phyloP scores from a whole-genome alignment of 2,113 vertebrate genomes.

The Callaeas wilsoni region DNA sequence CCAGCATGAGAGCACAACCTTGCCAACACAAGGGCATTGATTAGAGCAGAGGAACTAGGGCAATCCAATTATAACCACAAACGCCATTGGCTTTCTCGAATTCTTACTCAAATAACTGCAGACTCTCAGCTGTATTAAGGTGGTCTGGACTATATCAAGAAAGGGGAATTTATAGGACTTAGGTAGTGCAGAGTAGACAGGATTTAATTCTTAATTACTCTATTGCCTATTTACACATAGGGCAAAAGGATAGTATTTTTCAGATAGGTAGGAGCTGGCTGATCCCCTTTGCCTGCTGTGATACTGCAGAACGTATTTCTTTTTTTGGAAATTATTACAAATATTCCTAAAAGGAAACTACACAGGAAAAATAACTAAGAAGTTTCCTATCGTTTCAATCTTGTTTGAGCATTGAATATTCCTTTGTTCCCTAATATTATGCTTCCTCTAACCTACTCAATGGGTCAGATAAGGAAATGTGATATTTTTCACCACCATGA shows the following conservation, averaged over 20 bases:
- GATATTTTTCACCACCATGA: conserved; percentile 67
- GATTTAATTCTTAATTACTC: neutral
- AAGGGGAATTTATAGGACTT: neutral
- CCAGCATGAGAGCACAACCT: conserved; percentile 50
- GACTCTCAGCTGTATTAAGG: conserved; percentile 41
- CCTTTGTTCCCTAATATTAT: conserved; percentile 73
- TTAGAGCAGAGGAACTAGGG: conserved; percentile 60
- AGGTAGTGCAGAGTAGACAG: neutral
- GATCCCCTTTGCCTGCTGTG: neutral
- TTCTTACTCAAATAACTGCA: conserved; percentile 29
- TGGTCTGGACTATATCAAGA: neutral
- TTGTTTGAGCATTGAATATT: conserved; percentile 74
- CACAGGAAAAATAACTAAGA: conserved; percentile 41
- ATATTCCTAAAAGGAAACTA: conserved; percentile 7
- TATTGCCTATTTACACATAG: neutral
- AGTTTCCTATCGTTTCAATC: conserved; percentile 63
- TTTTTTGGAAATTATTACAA: neutral
- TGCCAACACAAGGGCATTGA: conserved; percentile 51
- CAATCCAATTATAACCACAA: conserved; percentile 62
- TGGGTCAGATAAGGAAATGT: conserved; percentile 72
- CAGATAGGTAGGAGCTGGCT: neutral
- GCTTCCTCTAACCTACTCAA: conserved; percentile 74
- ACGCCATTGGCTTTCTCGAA: conserved; percentile 28
- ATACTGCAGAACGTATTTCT: neutral
- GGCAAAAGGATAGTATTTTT: neutral